phyloP scores from a whole-genome alignment of 2,888 invertebrate species.

The Pheosia gnoma region DNA sequence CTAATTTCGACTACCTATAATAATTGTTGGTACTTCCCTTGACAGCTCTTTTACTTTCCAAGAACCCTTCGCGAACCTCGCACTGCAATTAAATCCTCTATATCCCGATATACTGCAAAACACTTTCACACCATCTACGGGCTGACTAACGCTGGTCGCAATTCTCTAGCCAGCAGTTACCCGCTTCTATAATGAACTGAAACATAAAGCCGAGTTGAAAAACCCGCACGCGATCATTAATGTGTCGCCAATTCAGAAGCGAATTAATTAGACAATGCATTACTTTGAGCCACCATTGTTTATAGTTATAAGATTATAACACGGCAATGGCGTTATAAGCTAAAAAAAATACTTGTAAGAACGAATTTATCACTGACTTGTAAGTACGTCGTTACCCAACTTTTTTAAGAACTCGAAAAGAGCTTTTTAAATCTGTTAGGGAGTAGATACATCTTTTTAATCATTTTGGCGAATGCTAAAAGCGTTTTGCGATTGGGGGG shows the following conservation, averaged over 20 bases:
- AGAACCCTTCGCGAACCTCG: constrained; percentile 11
- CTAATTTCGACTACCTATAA: not conserved
- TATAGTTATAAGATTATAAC: constrained; percentile 21
- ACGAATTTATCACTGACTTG: constrained; percentile 11
- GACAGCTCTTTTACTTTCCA: constrained; percentile 11
- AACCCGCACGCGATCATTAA: constrained; percentile 49
- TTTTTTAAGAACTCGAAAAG: constrained; percentile 14
- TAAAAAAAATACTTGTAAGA: constrained; percentile 18
- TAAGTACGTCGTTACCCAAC: not conserved
- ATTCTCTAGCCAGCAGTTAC: constrained; percentile 29
- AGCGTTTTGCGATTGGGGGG: constrained; percentile 1
- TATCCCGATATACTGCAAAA: constrained; percentile 15
- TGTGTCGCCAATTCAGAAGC: constrained; percentile 35
- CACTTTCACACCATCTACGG: constrained; percentile 27
- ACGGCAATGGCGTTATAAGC: constrained; percentile 22
- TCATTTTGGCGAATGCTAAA: constrained; percentile 9
- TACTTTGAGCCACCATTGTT: constrained; percentile 24
- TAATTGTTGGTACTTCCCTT: too few relatives aligned
- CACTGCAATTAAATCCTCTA: constrained; percentile 16
- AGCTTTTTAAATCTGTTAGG: constrained; percentile 11
- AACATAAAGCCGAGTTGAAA: constrained; percentile 43
- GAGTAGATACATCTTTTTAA: constrained; percentile 6
- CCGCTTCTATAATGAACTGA: constrained; percentile 43
- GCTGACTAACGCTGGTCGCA: constrained; percentile 41
- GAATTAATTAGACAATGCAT: constrained; percentile 40